These are phyloP conservation scores for Chloroceryle aenea DNA, from an alignment of 2,113 vertebrate species.

Conservation along the genomic window DNA sequence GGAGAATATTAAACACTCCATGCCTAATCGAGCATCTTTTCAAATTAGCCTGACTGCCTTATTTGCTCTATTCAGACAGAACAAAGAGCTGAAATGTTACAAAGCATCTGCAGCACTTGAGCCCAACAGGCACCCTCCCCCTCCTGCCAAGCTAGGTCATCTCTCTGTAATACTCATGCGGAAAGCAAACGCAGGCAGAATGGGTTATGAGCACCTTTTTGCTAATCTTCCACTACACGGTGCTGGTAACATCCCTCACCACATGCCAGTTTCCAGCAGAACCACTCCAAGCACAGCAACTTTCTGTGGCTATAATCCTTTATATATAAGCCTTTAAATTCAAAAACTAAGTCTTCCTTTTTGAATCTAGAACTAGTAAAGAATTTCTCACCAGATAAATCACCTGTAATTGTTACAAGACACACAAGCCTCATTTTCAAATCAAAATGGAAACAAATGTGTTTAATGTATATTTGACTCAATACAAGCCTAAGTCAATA, in stretches of 20 bases:
- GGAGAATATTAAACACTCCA: slow-evolving; percentile 60
- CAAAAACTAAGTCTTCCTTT: not conserved
- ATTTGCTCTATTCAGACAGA: slow-evolving; percentile 67
- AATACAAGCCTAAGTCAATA: not conserved
- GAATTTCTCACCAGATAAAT: not conserved
- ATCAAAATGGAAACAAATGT: not conserved
- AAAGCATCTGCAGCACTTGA: slow-evolving; percentile 45
- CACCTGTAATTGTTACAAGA: not conserved
- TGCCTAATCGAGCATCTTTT: slow-evolving; percentile 61
- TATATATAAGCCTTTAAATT: not conserved
- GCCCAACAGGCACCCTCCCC: slow-evolving; percentile 3
- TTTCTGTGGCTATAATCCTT: not conserved
- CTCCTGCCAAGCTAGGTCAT: not conserved
- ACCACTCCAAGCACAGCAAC: not conserved
- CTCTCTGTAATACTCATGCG: not conserved
- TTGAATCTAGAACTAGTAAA: not conserved
- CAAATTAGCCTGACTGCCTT: slow-evolving; percentile 60
- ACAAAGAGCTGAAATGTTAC: slow-evolving; percentile 60
- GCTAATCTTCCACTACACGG: not conserved
- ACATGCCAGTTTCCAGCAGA: not conserved
- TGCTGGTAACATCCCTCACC: not conserved
- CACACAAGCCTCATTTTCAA: not conserved
- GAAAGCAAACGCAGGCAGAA: not conserved
- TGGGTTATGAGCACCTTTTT: not conserved
- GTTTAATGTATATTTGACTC: not conserved